phyloP scores from a whole-genome alignment of 1,140 invertebrate genomes.

The Heliothis virescens region DNA sequence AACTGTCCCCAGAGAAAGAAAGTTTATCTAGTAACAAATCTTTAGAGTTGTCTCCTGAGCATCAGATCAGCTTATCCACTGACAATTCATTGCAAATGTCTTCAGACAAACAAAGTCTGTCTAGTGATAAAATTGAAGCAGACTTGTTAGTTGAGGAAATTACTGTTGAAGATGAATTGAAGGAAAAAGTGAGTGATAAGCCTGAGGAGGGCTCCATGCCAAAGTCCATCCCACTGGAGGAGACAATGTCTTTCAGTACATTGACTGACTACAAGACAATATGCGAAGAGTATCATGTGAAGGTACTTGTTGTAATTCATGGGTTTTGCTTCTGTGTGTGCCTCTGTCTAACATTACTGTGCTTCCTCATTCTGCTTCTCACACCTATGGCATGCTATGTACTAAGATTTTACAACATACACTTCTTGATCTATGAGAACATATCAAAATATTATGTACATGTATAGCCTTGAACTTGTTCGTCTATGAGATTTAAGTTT shows the following conservation, averaged over 20 bases:
- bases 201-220: slow-evolving; percentile 60
- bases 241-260: slow-evolving; percentile 79
- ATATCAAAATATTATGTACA: slow-evolving; percentile 49
- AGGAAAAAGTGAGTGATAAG: slow-evolving; percentile 67
- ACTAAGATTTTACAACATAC: slow-evolving; percentile 53
- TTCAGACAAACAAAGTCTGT: slow-evolving; percentile 57
- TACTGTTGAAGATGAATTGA: slow-evolving; percentile 73
- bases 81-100: slow-evolving; percentile 60
- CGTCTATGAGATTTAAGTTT: not conserved
- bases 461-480: not conserved
- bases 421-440: slow-evolving; percentile 55
- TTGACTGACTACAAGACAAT: slow-evolving; percentile 84
- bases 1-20: slow-evolving; percentile 50
- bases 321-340: slow-evolving; percentile 64
- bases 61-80: slow-evolving; percentile 60
- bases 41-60: slow-evolving; percentile 38
- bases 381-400: slow-evolving; percentile 61
- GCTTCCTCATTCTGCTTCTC: slow-evolving; percentile 61
- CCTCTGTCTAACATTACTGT: slow-evolving; percentile 58
- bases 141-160: slow-evolving; percentile 82
- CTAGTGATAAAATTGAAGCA: slow-evolving; percentile 73
- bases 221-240: slow-evolving; percentile 77
- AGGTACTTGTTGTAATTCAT: slow-evolving; percentile 72
- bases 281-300: slow-evolving; percentile 81
- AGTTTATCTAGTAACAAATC: slow-evolving; percentile 44